These are phyloP conservation scores for Ursus arctos DNA, from an alignment of 2,113 vertebrate genomes.

Conservation along the genomic window DNA sequence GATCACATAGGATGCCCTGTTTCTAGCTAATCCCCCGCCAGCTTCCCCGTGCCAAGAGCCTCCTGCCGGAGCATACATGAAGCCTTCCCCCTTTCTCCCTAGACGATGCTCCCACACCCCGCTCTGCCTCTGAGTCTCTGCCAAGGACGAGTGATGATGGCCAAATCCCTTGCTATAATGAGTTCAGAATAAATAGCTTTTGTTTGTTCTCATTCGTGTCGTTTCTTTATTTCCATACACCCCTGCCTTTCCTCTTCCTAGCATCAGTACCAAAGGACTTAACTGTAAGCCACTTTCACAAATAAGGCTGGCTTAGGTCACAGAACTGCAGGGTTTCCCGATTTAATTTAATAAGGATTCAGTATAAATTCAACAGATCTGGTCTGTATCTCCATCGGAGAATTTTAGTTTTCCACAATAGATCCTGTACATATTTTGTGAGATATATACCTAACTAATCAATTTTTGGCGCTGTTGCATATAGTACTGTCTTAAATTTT, in stretches of 20 bases:
- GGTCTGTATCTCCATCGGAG: neutral
- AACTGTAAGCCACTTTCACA: neutral
- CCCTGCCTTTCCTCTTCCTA: neutral
- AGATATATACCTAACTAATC: neutral
- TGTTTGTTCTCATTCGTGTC: neutral
- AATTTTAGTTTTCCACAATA: neutral
- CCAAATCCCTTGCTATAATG: neutral
- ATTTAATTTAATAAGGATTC: neutral
- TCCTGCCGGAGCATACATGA: neutral
- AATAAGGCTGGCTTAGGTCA: neutral
- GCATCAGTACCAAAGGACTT: neutral
- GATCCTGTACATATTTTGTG: neutral
- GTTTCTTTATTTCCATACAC: neutral
- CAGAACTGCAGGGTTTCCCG: neutral
- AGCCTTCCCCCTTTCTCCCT: neutral
- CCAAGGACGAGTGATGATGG: neutral
- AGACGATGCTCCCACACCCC: accelerated
- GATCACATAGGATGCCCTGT: neutral
- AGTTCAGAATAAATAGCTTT: neutral
- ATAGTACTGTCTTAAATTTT: neutral
- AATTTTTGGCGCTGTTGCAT: neutral
- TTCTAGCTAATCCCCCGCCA: neutral
- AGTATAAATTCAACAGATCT: neutral
- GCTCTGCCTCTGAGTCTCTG: neutral
- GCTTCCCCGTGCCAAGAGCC: neutral